Base-by-base conservation (phyloP, 2,888 invertebrate genomes). In the Dicyrtoma fusca region DNA sequence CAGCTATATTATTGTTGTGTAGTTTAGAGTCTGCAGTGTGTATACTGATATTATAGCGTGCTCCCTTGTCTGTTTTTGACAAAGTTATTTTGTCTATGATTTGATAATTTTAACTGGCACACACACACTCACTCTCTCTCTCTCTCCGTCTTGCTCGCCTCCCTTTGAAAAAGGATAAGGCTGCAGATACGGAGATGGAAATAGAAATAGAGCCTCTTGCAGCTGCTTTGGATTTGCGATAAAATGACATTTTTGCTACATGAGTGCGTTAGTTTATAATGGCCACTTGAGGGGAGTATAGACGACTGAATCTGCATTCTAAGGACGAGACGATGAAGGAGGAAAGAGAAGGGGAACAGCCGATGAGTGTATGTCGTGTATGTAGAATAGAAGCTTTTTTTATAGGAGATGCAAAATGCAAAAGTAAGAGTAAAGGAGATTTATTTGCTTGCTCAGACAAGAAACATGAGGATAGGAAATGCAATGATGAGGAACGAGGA, bases 111-210 rank as follows among this genome's bases (percentile, higher is more conserved):
- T 34, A 8, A 34, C 34, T 34, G 34, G 34, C 8, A 34, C 34
- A n/a, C n/a, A n/a, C 51, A 17, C 17, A 8, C 51, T 51, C 14
- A 51, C 51, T 51, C 51, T 51, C 51, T 51, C 51, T 51, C 21
- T 51, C 51, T 51, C 21, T 51, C 47, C 17, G 2, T 47, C 47
- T 47, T 1, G 47, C 47, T n/a, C 13, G 1, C 13, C 13, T n/a
- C 26, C 10, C 21, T n/a, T 55, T 23, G 1, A 2, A 17, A 23
- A 55, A 55, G 19, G 23, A 34, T 3, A 8, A 34, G 34, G 8
- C n/a, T 11, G 23, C 1, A n/a, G 26, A 21, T 55, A 3, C 19
- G 49, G 49, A 25, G 11, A 57, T 14, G 57, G 25, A 57, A 57
- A 8, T 6, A 21, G 55, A 13, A 21, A 49, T 17, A 21, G 17